Evolutionary conservation across 2,113 vertebrate species (phyloP).

Genomic region (Antechinus flavipes): DNA sequence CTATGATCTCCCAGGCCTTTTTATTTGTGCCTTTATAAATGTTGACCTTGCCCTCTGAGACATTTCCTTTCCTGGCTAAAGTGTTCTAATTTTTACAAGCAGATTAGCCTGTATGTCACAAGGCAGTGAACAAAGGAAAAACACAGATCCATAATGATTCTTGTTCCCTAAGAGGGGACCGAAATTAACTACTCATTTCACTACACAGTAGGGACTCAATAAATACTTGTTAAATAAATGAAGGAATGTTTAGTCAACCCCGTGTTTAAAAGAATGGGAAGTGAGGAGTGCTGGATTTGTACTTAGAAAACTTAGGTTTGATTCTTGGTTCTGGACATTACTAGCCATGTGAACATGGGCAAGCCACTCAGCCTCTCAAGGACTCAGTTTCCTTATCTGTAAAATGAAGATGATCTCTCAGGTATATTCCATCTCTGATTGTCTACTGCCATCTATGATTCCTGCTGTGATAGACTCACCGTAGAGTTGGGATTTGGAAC

Average conservation of each 20-base stretch:
- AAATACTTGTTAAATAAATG: slow-evolving; percentile 1
- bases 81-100: neutral
- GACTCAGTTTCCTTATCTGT: neutral
- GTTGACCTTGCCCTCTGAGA: slow-evolving; percentile 3
- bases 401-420: neutral
- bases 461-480: neutral
- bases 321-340: neutral
- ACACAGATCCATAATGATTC: neutral
- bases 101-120: neutral
- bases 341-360: neutral
- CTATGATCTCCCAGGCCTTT: neutral
- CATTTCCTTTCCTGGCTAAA: neutral
- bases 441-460: neutral
- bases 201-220: slow-evolving; percentile 4
- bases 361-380: neutral
- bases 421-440: neutral
- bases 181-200: slow-evolving; percentile 6
- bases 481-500: neutral
- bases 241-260: slow-evolving; percentile 5
- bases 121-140: neutral
- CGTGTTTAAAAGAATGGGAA: neutral
- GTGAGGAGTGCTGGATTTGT: neutral
- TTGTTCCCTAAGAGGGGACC: neutral
- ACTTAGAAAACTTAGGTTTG: neutral
- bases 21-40: neutral